Percentiles rank a stretch among this genome's conserved stretches.
These are phyloP conservation scores for Tragulus kanchil DNA, from an alignment of 2,113 vertebrate species.

Conservation along the genomic window DNA sequence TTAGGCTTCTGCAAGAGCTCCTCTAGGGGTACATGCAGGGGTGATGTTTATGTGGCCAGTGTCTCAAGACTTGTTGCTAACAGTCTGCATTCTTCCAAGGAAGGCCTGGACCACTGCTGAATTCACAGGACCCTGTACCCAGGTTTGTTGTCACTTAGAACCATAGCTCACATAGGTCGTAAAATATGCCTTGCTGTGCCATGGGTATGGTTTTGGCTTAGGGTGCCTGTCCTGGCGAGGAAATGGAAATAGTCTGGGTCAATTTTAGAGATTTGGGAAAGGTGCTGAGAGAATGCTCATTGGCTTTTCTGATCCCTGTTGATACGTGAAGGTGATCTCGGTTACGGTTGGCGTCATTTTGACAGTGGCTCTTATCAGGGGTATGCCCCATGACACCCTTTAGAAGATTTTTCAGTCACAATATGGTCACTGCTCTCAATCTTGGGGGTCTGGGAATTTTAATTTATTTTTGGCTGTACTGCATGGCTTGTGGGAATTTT, in stretches of 20 bases:
- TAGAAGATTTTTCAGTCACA: not conserved
- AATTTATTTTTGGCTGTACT: not conserved
- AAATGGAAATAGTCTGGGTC: not conserved
- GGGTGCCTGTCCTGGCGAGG: not conserved
- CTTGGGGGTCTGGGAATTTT: not conserved
- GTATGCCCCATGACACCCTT: not conserved
- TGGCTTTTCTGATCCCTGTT: not conserved
- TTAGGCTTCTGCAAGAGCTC: not conserved
- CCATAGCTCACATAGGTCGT: not conserved
- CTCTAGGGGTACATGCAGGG: not conserved
- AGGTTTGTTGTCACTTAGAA: not conserved
- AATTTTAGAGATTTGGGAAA: not conserved
- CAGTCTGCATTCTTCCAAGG: not conserved
- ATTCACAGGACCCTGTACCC: no score
- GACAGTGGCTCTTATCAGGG: not conserved
- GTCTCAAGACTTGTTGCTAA: not conserved
- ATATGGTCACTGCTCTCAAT: not conserved
- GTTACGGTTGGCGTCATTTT: not conserved
- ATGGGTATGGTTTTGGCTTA: not conserved
- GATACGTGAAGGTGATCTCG: not conserved
- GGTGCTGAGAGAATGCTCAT: fast-evolving
- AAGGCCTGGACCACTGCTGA: not conserved
- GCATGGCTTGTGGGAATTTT: not conserved
- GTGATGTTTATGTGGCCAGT: not conserved
- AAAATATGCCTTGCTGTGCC: not conserved